Evolutionary conservation across 2,888 invertebrate genomes (phyloP), one percentile per base, ranked within the genome.

Genomic region (Hirtodrosophila cameraria): DNA sequence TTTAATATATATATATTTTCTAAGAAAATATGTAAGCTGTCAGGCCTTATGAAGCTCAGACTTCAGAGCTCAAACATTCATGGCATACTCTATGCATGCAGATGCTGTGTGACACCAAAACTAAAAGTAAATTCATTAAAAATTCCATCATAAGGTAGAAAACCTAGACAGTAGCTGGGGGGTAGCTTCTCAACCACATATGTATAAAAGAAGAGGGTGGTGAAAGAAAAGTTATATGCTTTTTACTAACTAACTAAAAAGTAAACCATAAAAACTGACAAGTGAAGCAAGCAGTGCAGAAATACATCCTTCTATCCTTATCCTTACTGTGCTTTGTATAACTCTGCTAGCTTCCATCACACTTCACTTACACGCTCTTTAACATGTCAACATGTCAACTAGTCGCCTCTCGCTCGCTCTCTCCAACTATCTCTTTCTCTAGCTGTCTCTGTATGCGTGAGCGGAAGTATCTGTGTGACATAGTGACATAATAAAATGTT

Each of bases 351-450:
- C 71, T 75, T 76, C 74, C 71, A 76, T 71, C 81, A 74, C 80
- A 81, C 86, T 86, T 79, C 80, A 86, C 84, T 82, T 83, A 82
- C 84, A 86, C 62, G 83, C 82, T 86, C 84, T 82, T 82, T 82
- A 80, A 65, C 77, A 74, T 83, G 82, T 86, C 86, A 82, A 69
- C 83, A 79, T 85, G 81, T 76, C 86, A 76, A 36, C 57, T 31
- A 35, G 16, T 13, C 23, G 23, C 35, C 15, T 15, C 25, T 25
- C 15, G 8, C 23, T 13, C 25, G 11, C 8, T 46, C 15, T 15
- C 5, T 4, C 18, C 18, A 2, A 23, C 23, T 23, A n/a, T n/a
- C n/a, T n/a, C n/a, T n/a, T n/a, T n/a, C n/a, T n/a, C n/a, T n/a
- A n/a, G n/a, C n/a, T n/a, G n/a, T 53, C 11, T 15, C 5, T 25